These are phyloP conservation scores for Epinotia demarniana DNA, from an alignment of 2,888 invertebrate genomes.

Conservation along the genomic window DNA sequence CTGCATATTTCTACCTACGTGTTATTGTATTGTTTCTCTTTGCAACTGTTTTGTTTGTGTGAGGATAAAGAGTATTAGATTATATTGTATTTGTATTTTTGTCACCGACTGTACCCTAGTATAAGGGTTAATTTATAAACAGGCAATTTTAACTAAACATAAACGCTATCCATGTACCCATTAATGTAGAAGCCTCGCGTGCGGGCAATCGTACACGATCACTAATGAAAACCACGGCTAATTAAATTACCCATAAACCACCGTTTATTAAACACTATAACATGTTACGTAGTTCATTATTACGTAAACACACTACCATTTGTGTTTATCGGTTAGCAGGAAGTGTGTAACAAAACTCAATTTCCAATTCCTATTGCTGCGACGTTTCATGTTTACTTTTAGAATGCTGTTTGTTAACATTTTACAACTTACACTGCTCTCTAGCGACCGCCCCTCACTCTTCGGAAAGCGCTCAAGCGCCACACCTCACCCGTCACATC, in stretches of 20 bases:
- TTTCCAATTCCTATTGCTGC: background rate
- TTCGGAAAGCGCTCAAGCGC: too few relatives aligned
- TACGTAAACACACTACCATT: background rate
- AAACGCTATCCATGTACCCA: constrained; percentile 9
- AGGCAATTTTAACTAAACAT: background rate
- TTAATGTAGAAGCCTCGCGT: constrained; percentile 20
- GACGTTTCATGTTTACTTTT: too few relatives aligned
- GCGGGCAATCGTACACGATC: constrained; percentile 36
- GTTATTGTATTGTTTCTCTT: too few relatives aligned
- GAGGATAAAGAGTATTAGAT: too few relatives aligned
- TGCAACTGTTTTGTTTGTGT: too few relatives aligned
- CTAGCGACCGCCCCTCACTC: too few relatives aligned
- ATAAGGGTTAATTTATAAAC: background rate
- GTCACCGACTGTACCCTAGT: too few relatives aligned
- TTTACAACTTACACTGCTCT: too few relatives aligned
- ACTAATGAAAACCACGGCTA: constrained; percentile 25
- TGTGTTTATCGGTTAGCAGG: background rate
- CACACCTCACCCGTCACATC: too few relatives aligned
- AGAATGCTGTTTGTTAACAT: too few relatives aligned
- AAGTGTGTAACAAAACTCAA: background rate
- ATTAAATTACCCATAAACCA: constrained; percentile 31
- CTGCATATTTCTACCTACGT: too few relatives aligned
- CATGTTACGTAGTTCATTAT: background rate
- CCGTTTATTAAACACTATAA: background rate
- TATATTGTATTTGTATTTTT: background rate